Base-by-base conservation (phyloP, 2,797 vertebrate genomes). In the Astyanax mexicanus region DNA sequence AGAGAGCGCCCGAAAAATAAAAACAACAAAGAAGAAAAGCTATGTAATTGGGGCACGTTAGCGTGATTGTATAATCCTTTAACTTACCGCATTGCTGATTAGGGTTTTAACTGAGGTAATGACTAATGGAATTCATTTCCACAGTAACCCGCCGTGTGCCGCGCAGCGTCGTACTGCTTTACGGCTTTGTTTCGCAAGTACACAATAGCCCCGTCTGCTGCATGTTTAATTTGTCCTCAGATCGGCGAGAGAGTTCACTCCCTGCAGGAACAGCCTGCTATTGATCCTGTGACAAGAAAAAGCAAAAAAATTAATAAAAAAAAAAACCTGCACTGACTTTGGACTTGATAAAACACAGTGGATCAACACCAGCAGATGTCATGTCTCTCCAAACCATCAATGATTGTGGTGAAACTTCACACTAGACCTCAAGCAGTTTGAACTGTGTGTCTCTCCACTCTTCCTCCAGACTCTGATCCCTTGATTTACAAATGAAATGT, bases 61-160 rank as follows among this genome's bases (percentile, higher is more conserved):
- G 6, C 4, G 3, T 58, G 42, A 45, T 17, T 65, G 61, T 27
- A 44, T 29, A 42, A 65, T 45, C 40, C 62, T 35, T 58, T 58
- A 58, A 58, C 29, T 35, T 19, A 19, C 13, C 29, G 55, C 55
- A 55, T 66, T 19, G 61, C 55, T 42, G 58, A 75, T 32, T 61
- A 32, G 23, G 17, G 44, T 47, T 69, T 68, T 51, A 58, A 37
- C 42, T 61, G 64, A 69, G 35, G 55, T 32, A 69, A 69, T 51
- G 55, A 61, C 25, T 69, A 75, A 69, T 69, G 65, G 35, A 69
- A 69, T 69, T 69, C 66, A 69, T 69, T 75, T 69, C 21, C 44
- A 37, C 21, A 40, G 19, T 12, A 42, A 25, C 52, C 29, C 74
- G 19, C 0, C 0, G 8, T 54, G 45, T 21, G 40, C 10, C 0